A percentile compares a stretch with the other conserved stretches of the same genome.
Evolutionary conservation across 2,113 vertebrate species (phyloP).

Genomic region (Trogon melanurus): DNA sequence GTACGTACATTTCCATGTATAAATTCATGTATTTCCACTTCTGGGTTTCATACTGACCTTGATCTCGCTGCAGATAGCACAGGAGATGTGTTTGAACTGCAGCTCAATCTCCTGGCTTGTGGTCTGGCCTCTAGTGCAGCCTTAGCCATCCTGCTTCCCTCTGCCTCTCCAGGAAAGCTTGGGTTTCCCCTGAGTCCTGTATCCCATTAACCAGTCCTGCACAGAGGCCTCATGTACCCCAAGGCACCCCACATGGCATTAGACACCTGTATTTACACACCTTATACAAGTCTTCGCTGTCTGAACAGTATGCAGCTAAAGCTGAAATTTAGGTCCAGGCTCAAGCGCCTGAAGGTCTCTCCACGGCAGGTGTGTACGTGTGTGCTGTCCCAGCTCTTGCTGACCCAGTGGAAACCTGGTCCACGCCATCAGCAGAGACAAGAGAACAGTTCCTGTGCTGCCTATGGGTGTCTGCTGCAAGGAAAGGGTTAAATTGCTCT

Average conservation of each 20-base stretch:
- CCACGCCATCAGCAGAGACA: background rate
- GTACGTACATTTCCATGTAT: background rate
- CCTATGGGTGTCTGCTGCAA: background rate
- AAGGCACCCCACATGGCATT: background rate
- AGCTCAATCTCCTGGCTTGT: background rate
- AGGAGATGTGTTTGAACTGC: background rate
- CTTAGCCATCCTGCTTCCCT: background rate
- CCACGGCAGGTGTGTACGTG: background rate
- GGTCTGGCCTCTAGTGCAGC: background rate
- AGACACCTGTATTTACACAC: background rate
- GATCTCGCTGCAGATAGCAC: background rate
- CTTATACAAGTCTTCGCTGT: background rate
- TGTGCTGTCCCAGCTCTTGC: background rate
- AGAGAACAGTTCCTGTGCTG: background rate
- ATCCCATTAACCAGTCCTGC: background rate
- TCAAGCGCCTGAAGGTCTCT: background rate
- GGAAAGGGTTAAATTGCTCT: background rate
- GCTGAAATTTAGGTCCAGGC: background rate
- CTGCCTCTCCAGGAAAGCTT: background rate
- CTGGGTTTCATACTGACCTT: background rate
- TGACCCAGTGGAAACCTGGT: background rate
- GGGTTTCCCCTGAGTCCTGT: background rate
- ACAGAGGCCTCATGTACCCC: background rate
- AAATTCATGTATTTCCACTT: background rate
- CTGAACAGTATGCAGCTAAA: background rate